Percentiles rank a stretch among this genome's conserved stretches.
phyloP scores from a whole-genome alignment of 2,113 vertebrate species.

The Tiliqua scincoides region DNA sequence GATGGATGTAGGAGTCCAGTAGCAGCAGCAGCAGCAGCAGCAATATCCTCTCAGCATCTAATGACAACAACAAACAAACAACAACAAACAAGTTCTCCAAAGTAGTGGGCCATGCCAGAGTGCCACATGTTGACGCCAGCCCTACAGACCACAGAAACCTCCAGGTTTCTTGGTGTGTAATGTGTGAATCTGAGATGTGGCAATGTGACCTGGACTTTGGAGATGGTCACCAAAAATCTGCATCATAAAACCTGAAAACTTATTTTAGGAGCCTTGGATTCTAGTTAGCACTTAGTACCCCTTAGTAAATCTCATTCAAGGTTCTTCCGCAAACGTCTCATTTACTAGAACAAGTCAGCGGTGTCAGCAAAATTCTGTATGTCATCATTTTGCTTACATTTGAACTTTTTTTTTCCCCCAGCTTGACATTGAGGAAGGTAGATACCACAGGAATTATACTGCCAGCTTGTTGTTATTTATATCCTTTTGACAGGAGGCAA shows the following conservation, averaged over 20 bases:
- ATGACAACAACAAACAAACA: too few species aligned
- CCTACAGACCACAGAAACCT: too few species aligned
- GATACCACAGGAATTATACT: not conserved
- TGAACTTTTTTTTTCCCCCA: not conserved
- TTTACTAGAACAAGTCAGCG: not conserved
- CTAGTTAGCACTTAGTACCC: not conserved
- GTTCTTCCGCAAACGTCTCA: slow-evolving; percentile 15
- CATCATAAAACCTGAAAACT: not conserved
- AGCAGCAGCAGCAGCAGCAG: too few species aligned
- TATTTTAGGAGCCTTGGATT: not conserved
- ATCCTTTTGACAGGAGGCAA: not conserved
- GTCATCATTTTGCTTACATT: slow-evolving; percentile 27
- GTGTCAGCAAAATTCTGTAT: not conserved
- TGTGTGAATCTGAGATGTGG: not conserved
- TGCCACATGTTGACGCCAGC: too few species aligned
- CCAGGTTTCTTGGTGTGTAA: not conserved
- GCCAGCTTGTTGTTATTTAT: slow-evolving; percentile 3
- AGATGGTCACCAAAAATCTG: not conserved
- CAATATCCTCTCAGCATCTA: too few species aligned
- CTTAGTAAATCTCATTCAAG: slow-evolving; percentile 12
- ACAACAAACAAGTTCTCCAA: too few species aligned
- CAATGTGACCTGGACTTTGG: not conserved
- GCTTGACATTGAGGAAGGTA: slow-evolving; percentile 30
- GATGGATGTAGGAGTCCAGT: too few species aligned
- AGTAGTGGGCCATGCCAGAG: too few species aligned